These are phyloP conservation scores for Yponomeuta evonymella DNA, from an alignment of 2,888 invertebrate species.

Conservation along the genomic window DNA sequence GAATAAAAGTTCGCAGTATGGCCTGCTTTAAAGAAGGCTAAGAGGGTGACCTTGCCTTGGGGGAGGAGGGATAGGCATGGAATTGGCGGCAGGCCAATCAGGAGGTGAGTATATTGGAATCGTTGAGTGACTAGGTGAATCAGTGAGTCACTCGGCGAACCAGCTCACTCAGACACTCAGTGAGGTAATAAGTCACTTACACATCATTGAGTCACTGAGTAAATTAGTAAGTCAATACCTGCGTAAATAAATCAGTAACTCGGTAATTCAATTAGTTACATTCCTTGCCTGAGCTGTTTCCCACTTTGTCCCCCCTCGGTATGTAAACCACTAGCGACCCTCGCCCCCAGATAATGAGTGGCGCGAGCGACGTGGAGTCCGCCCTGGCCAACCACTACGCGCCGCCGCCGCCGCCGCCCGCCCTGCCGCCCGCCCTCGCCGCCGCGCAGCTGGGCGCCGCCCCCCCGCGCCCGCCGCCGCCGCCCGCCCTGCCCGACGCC, in stretches of 20 bases:
- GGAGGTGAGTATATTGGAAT: constrained; percentile 59
- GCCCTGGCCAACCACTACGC: constrained; percentile 50
- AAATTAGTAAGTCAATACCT: too few relatives aligned
- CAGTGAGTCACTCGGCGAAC: neutral
- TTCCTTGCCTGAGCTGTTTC: too few relatives aligned
- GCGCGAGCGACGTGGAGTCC: constrained; percentile 49
- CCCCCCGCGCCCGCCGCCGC: constrained; percentile 34
- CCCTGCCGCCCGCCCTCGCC: too few relatives aligned
- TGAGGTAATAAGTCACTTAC: too few relatives aligned
- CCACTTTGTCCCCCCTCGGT: too few relatives aligned
- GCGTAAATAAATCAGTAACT: too few relatives aligned
- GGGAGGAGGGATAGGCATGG: constrained; percentile 76
- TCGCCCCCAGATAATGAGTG: constrained; percentile 44
- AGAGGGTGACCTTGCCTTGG: constrained; percentile 86
- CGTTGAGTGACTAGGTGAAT: neutral
- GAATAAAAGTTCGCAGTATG: constrained; percentile 80
- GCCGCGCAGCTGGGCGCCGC: too few relatives aligned
- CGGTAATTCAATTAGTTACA: too few relatives aligned
- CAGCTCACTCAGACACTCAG: too few relatives aligned
- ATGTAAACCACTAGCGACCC: neutral
- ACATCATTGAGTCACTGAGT: too few relatives aligned
- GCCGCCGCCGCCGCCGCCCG: constrained; percentile 31
- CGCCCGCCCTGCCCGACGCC: constrained; percentile 41
- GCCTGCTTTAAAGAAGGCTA: constrained; percentile 97
- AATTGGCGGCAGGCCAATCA: constrained; percentile 91